These are phyloP conservation scores for Frankliniella fusca DNA, from an alignment of 2,888 invertebrate species.

Conservation along the genomic window DNA sequence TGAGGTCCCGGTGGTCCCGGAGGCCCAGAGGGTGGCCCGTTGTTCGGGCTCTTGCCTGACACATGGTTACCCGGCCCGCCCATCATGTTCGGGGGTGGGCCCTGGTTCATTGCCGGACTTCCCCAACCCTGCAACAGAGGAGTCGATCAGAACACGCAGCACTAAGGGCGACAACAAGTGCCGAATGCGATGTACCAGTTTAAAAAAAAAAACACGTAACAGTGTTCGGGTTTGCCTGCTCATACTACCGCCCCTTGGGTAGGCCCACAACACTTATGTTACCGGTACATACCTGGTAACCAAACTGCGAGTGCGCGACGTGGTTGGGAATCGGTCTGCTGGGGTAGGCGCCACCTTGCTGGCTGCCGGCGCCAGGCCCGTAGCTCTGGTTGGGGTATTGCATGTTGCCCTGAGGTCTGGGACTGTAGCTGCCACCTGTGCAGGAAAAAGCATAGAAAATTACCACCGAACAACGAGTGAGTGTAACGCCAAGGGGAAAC, in stretches of 20 bases:
- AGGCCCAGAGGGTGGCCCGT: constrained; percentile 37
- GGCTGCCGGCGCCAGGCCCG: constrained; percentile 50
- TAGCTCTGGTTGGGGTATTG: constrained; percentile 54
- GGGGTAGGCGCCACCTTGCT: constrained; percentile 49
- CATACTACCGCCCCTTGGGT: too few species aligned
- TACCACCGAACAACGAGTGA: constrained; percentile 2
- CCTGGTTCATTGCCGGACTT: constrained; percentile 41
- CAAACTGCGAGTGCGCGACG: constrained; percentile 50
- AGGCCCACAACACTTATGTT: too few species aligned
- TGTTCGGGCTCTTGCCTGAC: constrained; percentile 36
- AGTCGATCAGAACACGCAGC: constrained; percentile 32
- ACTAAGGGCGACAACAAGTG: constrained; percentile 15
- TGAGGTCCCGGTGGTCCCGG: constrained; percentile 37
- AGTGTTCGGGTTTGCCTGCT: too few species aligned
- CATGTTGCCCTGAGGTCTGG: constrained; percentile 48
- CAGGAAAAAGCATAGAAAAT: constrained; percentile 32
- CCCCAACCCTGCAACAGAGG: constrained; percentile 42
- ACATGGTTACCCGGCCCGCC: constrained; percentile 34
- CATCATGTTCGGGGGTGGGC: constrained; percentile 39
- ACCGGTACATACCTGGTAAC: constrained; percentile 42
- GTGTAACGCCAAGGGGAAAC: background rate
- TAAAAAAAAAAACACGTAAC: too few species aligned
- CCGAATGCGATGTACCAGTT: background rate
- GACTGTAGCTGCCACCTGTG: constrained; percentile 50
- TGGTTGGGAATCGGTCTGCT: constrained; percentile 49